phyloP scores from a whole-genome alignment of 2,797 vertebrate species.

The Streptopelia turtur region DNA sequence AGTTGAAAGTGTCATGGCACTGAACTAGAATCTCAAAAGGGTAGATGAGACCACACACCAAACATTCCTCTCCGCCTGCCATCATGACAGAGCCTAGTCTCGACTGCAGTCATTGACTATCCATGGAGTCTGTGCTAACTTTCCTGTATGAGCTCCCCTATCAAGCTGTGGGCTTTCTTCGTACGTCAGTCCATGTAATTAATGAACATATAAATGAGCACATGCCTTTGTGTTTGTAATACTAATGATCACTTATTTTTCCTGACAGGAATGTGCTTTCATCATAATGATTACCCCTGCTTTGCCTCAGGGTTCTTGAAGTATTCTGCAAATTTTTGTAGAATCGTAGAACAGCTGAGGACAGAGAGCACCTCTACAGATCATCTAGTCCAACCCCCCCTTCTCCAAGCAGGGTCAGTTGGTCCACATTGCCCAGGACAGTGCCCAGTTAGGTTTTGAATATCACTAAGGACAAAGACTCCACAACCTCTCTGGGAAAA shows the following conservation, averaged over 20 bases:
- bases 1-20: not conserved
- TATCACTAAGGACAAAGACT: not conserved
- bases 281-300: not conserved
- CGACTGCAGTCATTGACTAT: not conserved
- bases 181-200: not conserved
- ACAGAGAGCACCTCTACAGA: not conserved
- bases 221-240: constrained; percentile 23
- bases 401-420: not conserved
- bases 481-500: not conserved
- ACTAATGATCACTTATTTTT: constrained; percentile 36
- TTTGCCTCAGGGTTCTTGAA: constrained; percentile 23
- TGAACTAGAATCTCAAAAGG: not conserved
- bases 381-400: not conserved
- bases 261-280: constrained; percentile 18
- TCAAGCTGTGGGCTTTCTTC: constrained; percentile 20
- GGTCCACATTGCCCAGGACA: not conserved
- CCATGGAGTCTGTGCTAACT: not conserved
- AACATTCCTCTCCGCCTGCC: not conserved
- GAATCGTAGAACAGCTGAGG: not conserved
- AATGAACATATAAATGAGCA: constrained; percentile 14
- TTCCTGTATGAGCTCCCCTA: not conserved
- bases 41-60: not conserved
- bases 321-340: not conserved
- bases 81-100: not conserved
- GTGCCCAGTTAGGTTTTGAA: not conserved